Base-by-base conservation (phyloP, 1,140 invertebrate genomes). In the honey bee (Apis mellifera) region DNA sequence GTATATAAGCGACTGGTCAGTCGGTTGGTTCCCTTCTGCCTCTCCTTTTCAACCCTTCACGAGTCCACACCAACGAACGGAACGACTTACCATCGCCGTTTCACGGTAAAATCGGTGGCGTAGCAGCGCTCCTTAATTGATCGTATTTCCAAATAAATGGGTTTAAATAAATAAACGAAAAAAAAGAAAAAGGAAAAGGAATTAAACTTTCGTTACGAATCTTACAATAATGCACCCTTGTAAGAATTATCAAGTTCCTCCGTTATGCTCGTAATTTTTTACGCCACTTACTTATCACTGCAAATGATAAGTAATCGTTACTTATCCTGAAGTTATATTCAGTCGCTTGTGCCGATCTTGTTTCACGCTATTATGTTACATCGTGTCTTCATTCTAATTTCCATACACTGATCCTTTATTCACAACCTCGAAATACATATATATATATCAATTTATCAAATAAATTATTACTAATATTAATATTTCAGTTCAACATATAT, bases 1-100 rank as follows among this genome's bases (percentile, higher is more conserved):
- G 90, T 93, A 91, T 92, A 90, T 91, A 90, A 92, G 87, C 90
- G 85, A 88, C 88, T 90, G 91, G 92, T 91, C 91, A 92, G 90
- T 83, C 79, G 89, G 82, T 84, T 86, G 89, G 82, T 84, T 86
- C 88, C 89, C 86, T 81, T 83, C 48, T 60, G 48, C 59, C 76
- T 52, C 76, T 74, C 64, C 74, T 48, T 72, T 76, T 83, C 78
- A 75, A 79, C 66, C 75, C 65, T 76, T 82, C 59, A 42, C 26
- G 62, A 54, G 71, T 66, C 78, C 4, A 69, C 55, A 75, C 78
- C 32, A 3, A 42, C 75, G 55, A 57, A 23, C 23, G n/a, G 75
- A 71, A 65, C 69, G 76, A 66, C 54, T 78, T 59, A 32, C 2
- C 32, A 76, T n/a, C 26, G 1, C 65, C 54, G 75, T 79, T 68